Evolutionary conservation across 2,797 vertebrate species (phyloP), one percentile per base, ranked within the genome.

Genomic region (Enteromius treurensis): DNA sequence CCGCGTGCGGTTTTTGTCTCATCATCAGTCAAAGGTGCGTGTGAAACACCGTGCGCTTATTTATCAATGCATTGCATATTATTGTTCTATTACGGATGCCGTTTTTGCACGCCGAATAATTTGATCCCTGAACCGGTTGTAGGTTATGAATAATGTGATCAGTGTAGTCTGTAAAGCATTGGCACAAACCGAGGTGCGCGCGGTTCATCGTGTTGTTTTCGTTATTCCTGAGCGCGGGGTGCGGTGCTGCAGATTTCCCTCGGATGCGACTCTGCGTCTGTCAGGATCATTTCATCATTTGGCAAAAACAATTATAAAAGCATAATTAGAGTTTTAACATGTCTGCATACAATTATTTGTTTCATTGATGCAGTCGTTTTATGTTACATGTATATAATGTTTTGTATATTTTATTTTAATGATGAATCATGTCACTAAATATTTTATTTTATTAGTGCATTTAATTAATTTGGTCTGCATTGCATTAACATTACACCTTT

Each of bases 181-280:
- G 26, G 49, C 40, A 58, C n/a, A 58, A 14, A 47, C 13, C 21
- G 70, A 64, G 29, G 32, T 32, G 53, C 51, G 60, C 13, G 64
- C 64, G 74, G 47, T 58, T 42, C 8, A 55, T 60, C 47, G 42
- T 40, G 13, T 69, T 83, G 77, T 77, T 84, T 77, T 53, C 65
- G 58, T 34, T 80, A 3, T 83, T 55, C 40, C 55, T 62, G 80
- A 32, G 51, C 37, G 55, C 81, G 75, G 86, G 84, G 75, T 73
- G 81, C 73, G 79, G 82, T 77, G 78, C 81, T 79, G 81, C 83
- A 84, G 84, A 85, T 11, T 79, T 74, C 68, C 65, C 64, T 67
- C 19, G 23, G 45, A 53, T 76, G 71, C 58, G 47, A 53, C 11
- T n/a, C 9, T 60, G 60, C 11, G 9, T 55, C 53, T 60, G 37